Percentiles rank a stretch among this genome's conserved stretches.
These are phyloP conservation scores for Ptychadena robeensis DNA, from an alignment of 2,797 vertebrate genomes.

Conservation along the genomic window DNA sequence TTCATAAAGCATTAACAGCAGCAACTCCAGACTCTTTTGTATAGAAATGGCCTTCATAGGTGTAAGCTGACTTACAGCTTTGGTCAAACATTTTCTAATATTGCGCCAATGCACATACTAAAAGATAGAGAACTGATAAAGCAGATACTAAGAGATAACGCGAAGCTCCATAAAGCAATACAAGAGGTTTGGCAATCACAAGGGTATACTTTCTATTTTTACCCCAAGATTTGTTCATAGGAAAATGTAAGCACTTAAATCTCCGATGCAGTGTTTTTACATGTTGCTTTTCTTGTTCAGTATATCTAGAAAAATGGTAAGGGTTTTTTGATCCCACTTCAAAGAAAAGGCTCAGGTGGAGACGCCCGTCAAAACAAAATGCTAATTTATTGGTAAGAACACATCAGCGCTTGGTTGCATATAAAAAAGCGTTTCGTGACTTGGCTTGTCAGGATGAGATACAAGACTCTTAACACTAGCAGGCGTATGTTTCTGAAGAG, in stretches of 20 bases:
- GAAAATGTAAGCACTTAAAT: neutral
- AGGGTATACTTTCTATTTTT: neutral
- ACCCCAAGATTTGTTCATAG: neutral
- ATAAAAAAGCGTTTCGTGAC: too few relatives aligned
- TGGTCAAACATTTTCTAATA: constrained; percentile 5
- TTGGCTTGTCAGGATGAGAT: too few relatives aligned
- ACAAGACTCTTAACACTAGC: too few relatives aligned
- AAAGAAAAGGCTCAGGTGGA: too few relatives aligned
- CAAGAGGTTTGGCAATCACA: neutral
- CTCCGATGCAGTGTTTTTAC: neutral
- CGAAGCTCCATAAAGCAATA: neutral
- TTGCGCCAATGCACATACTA: neutral
- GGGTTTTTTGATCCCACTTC: too few relatives aligned
- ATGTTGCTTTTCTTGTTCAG: too few relatives aligned
- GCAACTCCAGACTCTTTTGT: neutral
- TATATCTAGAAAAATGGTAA: too few relatives aligned
- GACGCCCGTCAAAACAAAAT: too few relatives aligned
- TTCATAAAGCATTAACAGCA: constrained; percentile 26
- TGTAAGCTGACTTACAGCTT: neutral
- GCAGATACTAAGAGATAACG: neutral
- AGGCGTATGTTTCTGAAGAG: too few relatives aligned
- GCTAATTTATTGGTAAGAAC: too few relatives aligned
- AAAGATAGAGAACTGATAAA: neutral
- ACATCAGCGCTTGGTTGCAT: too few relatives aligned
- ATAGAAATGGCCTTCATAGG: neutral